phyloP scores from a whole-genome alignment of 2,888 invertebrate genomes.

The Vannuccia rotundouncinata region DNA sequence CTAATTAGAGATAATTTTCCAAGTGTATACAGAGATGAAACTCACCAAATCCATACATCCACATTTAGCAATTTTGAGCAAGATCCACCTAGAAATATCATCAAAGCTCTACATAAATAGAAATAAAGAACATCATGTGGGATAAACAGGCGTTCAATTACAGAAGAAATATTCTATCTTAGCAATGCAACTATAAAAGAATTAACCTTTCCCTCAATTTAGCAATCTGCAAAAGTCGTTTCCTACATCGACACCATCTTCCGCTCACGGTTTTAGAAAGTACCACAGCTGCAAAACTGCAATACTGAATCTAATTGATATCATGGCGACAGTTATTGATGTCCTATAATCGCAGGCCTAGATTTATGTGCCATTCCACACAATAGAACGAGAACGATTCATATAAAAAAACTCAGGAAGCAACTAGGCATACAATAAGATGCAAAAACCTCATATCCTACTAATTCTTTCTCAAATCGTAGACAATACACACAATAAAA shows the following conservation, averaged over 20 bases:
- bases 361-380: conserved; percentile 2
- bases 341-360: neutral
- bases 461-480: conserved; percentile 11
- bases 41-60: conserved; percentile 17
- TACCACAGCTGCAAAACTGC: conserved; percentile 13
- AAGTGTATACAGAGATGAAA: conserved; percentile 1
- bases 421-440: neutral
- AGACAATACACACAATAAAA: conserved; percentile 4
- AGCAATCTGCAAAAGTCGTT: neutral
- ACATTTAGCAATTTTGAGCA: neutral
- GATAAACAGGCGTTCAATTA: neutral
- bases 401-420: neutral
- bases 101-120: neutral
- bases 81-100: too few relatives aligned
- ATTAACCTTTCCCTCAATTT: conserved; percentile 17
- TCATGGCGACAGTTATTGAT: neutral
- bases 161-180: conserved; percentile 7
- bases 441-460: neutral
- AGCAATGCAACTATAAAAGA: neutral
- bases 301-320: conserved; percentile 20
- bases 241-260: conserved; percentile 16
- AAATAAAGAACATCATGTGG: conserved; percentile 20
- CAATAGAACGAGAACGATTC: conserved; percentile 20
- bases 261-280: conserved; percentile 21
- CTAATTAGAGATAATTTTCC: neutral